Base-by-base conservation (phyloP, 2,888 invertebrate genomes). In the Helobdella robusta region DNA sequence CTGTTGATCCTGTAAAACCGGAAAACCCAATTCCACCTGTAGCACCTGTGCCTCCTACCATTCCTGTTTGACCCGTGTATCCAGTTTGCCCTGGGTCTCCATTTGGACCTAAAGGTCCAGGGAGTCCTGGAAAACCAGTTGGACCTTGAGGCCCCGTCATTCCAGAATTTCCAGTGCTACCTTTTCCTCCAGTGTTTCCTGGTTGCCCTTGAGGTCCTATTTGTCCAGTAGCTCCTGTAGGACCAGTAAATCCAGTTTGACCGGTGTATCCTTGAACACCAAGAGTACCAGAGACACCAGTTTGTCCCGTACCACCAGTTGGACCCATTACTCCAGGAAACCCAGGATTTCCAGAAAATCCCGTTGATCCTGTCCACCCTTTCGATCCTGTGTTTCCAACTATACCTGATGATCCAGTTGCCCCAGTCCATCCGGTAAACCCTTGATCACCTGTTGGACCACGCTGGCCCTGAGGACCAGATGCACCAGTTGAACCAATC, bases 381-480 rank as follows among this genome's bases (percentile, higher is more conserved):
- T 60, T 23, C 0, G 60, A 64, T 44, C 68, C 68, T 28, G 65
- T 48, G 30, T 35, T 44, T n/a, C 68, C 68, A 30, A 64, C 64
- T 20, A 54, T 59, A 34, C 67, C 65, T 34, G 58, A 52, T 35
- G 44, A 40, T 60, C 67, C 67, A n/a, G 30, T 23, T 20, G 59
- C 20, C n/a, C 65, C 65, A 52, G 65, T 36, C 20, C 59, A 48
- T 44, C 66, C 66, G 25, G 59, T 23, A 30, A 64, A 56, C 34
- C 66, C 66, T 30, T 28, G 48, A 30, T 46, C 59, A 2, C 67
- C 65, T 32, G 34, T 25, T 28, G 56, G 59, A 44, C 61, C 68
- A n/a, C n/a, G n/a, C n/a, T n/a, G n/a, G n/a, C 44, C 44, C 11
- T 11, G 11, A 15, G 44, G 11, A 15, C 44, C 44, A n/a, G 44